Base-by-base conservation (phyloP, 2,113 vertebrate genomes). In the Xyliphius kryptos region DNA sequence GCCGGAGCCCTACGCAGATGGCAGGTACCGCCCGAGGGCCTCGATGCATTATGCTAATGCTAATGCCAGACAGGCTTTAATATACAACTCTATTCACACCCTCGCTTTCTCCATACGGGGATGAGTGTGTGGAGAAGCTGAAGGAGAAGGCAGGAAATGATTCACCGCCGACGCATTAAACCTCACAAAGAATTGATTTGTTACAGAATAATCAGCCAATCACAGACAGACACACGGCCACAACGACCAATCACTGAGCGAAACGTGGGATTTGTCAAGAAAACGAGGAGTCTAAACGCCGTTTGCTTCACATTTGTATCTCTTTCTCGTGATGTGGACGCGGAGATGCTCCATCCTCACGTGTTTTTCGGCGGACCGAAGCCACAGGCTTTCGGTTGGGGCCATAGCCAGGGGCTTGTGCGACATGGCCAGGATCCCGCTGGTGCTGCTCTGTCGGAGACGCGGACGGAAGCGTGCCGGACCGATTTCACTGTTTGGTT, bases 1-100 rank as follows among this genome's bases (percentile, higher is more conserved):
- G 59, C 89, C 90, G 86, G 80, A 87, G 92, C 89, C 91, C 89
- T 88, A 94, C 91, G 88, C 92, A 96, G 92, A 95, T 97, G 92
- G 92, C 91, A 93, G 93, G 91, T 95, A 93, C 89, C 91, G 90
- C 93, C 94, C 91, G 89, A 78, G 87, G 94, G 93, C 95, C 90
- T 91, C 83, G 88, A 91, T 88, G 88, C 92, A 98, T 95, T 97
- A 97, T 98, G 94, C 91, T 93, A 98, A 98, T 97, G 91, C 87
- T 93, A 92, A 95, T 93, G 93, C 95, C 92, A 94, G 91, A 92
- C 88, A 87, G 90, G 89, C 91, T 95, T 95, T 97, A 97, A 97
- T 97, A 96, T 95, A 98, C 94, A 96, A 91, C 93, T 97, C 90
- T 92, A 93, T 93, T 91, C 92, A 91, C 90, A 46, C 55, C 87